These are phyloP conservation scores for Pterobdella sp. DNA, from an alignment of 2,888 invertebrate species.

Conservation along the genomic window DNA sequence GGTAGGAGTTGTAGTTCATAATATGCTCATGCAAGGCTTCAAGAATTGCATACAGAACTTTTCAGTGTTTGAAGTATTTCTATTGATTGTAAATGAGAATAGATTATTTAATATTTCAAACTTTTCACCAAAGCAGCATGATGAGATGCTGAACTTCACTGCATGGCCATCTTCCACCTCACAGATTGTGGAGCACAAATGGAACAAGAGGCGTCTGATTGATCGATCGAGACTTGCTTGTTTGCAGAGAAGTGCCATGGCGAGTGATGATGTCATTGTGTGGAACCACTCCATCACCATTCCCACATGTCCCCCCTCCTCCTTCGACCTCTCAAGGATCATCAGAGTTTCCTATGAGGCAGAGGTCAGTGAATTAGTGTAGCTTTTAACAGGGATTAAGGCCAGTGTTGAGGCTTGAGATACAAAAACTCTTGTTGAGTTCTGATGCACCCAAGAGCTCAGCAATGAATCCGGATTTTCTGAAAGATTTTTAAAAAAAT, in stretches of 20 bases:
- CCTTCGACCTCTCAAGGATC: constrained; percentile 34
- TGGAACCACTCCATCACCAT: constrained; percentile 38
- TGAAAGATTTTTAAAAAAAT: too few relatives aligned
- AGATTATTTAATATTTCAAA: too few relatives aligned
- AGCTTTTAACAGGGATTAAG: not conserved
- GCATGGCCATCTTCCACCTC: not conserved
- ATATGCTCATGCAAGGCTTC: not conserved
- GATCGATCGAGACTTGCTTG: constrained; percentile 34
- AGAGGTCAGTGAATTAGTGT: constrained; percentile 32
- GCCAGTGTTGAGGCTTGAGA: not conserved
- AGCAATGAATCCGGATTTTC: not conserved
- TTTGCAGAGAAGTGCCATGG: constrained; percentile 37
- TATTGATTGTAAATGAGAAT: not conserved
- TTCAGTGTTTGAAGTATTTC: not conserved
- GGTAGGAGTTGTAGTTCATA: constrained; percentile 31
- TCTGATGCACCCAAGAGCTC: not conserved
- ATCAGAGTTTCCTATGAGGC: constrained; percentile 39
- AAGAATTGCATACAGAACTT: not conserved
- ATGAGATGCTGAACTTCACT: not conserved
- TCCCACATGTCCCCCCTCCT: constrained; percentile 39
- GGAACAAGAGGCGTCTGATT: constrained; percentile 34
- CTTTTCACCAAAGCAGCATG: too few relatives aligned
- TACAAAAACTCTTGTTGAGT: not conserved
- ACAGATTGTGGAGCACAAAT: constrained; percentile 37
- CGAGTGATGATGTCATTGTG: constrained; percentile 37